Conservation (phyloP, 1,140 invertebrate genomes). For the Mycetomoellerius zeteki region DNA sequence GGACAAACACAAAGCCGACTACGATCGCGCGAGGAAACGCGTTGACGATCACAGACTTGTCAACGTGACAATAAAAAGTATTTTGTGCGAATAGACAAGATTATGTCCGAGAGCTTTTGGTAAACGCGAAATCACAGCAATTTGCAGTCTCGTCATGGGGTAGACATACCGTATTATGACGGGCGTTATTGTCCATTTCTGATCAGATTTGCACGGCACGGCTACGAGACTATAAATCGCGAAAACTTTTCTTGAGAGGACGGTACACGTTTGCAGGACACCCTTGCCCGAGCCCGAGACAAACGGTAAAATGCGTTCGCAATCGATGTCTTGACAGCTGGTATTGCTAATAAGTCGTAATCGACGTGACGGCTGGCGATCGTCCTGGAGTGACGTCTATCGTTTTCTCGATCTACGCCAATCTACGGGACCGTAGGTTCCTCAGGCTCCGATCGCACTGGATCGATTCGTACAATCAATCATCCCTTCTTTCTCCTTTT, state of each 20-base stretch:
- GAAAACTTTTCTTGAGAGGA: slow-evolving; percentile 11
- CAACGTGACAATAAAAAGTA: neutral
- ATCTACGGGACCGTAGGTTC: neutral
- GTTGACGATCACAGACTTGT: neutral
- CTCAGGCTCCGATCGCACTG: neutral
- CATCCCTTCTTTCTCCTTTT: neutral
- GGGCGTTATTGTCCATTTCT: slow-evolving; percentile 75
- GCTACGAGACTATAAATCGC: slow-evolving; percentile 19
- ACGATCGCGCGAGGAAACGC: slow-evolving; percentile 11
- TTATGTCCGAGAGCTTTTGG: neutral
- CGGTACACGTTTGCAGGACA: slow-evolving; percentile 50
- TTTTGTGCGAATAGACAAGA: neutral
- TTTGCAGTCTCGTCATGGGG: neutral
- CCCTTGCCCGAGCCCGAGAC: slow-evolving; percentile 47
- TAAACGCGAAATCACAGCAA: neutral
- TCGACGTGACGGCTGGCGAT: slow-evolving; percentile 54
- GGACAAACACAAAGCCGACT: neutral
- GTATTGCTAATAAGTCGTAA: slow-evolving; percentile 57
- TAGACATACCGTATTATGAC: slow-evolving; percentile 79
- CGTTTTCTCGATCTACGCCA: neutral
- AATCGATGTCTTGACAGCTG: slow-evolving; percentile 83
- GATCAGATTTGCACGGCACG: slow-evolving; percentile 44
- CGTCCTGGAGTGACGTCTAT: slow-evolving; percentile 66
- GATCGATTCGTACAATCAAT: neutral
- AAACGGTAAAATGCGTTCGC: slow-evolving; percentile 66